Conservation (phyloP, 2,113 vertebrate species). For the Microtus richardsoni region DNA sequence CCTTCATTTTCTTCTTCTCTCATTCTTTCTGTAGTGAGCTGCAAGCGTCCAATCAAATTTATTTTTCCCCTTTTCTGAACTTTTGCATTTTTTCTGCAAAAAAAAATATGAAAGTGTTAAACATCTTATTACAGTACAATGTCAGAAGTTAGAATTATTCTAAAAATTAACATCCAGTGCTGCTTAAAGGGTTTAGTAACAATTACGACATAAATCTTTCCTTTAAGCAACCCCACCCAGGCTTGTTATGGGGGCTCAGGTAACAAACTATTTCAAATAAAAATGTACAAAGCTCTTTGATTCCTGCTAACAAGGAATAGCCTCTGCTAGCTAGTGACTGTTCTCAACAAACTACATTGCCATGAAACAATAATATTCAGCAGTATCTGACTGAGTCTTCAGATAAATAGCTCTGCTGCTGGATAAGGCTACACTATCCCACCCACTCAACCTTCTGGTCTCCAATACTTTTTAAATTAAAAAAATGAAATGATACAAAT, state of each 20-base stretch:
- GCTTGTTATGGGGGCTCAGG: not conserved
- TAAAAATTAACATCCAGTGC: conserved; percentile 23
- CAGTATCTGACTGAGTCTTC: conserved; percentile 10
- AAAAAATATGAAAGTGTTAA: conserved; percentile 65
- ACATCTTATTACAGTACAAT: conserved; percentile 8
- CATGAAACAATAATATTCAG: conserved; percentile 9
- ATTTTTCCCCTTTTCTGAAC: conserved; percentile 99
- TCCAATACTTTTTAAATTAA: not conserved
- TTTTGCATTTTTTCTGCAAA: conserved; percentile 98
- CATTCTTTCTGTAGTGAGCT: conserved; percentile 99
- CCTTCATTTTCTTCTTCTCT: conserved; percentile 99
- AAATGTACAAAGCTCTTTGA: not conserved
- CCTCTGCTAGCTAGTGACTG: not conserved
- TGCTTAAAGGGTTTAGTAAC: not conserved
- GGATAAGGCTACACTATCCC: not conserved
- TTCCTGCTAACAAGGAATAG: not conserved
- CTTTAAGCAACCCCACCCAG: conserved; percentile 1
- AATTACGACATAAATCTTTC: not conserved
- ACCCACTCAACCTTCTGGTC: not conserved
- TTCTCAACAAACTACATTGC: not conserved
- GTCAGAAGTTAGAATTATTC: conserved; percentile 14
- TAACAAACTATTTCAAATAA: not conserved
- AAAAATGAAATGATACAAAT: not conserved
- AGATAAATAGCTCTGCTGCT: not conserved
- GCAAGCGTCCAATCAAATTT: conserved; percentile 98